Percentiles rank a stretch among this genome's conserved stretches.
Evolutionary conservation across 2,113 vertebrate genomes (phyloP).

Genomic region (Ceyx margarethae): DNA sequence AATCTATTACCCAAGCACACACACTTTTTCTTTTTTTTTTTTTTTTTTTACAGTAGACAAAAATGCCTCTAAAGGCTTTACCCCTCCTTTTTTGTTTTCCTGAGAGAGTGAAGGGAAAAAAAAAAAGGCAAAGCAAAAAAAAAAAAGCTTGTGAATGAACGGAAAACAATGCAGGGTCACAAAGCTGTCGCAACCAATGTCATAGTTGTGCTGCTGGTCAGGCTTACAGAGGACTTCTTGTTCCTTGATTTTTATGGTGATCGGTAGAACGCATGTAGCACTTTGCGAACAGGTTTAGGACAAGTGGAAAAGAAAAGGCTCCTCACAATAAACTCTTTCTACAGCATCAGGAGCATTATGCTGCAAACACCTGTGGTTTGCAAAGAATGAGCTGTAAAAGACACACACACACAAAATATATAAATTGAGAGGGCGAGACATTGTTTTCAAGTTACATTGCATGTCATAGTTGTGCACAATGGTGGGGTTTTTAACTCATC

Average conservation of each 20-base stretch:
- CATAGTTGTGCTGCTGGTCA: slow-evolving; percentile 77
- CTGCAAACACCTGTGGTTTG: slow-evolving; percentile 87
- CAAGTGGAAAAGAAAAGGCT: slow-evolving; percentile 80
- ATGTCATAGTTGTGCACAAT: slow-evolving; percentile 57
- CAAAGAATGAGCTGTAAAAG: slow-evolving; percentile 64
- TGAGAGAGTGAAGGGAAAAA: not conserved
- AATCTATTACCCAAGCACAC: slow-evolving; percentile 6
- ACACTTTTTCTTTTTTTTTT: not conserved
- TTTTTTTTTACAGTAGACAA: slow-evolving; percentile 81
- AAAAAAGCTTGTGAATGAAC: slow-evolving; percentile 85
- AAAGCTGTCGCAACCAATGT: slow-evolving; percentile 82
- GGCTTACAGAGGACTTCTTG: slow-evolving; percentile 81
- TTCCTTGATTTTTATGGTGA: slow-evolving; percentile 88
- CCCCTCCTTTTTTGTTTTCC: not conserved
- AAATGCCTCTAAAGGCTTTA: slow-evolving; percentile 77
- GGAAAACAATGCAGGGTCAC: slow-evolving; percentile 84
- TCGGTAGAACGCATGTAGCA: slow-evolving; percentile 81
- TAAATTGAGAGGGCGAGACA: slow-evolving; percentile 47
- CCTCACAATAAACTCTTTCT: slow-evolving; percentile 76
- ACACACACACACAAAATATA: slow-evolving; percentile 27
- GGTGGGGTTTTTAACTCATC: slow-evolving; percentile 45
- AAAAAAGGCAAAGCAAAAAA: slow-evolving; percentile 46
- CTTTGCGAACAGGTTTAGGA: slow-evolving; percentile 82
- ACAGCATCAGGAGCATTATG: slow-evolving; percentile 69
- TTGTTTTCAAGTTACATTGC: slow-evolving; percentile 64